A percentile compares a stretch with the other conserved stretches of the same genome.
These are phyloP conservation scores for Eufriesea mexicana DNA, from an alignment of 1,140 invertebrate species.

Conservation along the genomic window DNA sequence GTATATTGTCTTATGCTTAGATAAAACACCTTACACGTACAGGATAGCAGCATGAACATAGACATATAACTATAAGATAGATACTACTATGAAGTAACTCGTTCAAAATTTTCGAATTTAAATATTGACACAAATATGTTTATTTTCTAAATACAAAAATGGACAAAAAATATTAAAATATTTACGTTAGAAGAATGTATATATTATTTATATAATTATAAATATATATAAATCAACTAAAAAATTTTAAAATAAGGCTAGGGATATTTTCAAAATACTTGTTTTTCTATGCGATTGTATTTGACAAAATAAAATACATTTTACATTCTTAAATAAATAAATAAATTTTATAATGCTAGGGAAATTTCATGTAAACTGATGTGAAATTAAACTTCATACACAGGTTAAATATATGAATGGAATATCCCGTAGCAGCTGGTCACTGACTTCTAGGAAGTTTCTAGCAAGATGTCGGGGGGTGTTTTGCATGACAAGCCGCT, in stretches of 20 bases:
- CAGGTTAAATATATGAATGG: slow-evolving; percentile 40
- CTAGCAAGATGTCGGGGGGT: slow-evolving; percentile 79
- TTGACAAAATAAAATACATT: neutral
- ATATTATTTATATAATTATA: neutral
- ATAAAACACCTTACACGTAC: neutral
- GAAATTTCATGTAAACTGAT: slow-evolving; percentile 13
- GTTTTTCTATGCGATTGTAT: neutral
- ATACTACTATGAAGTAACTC: neutral
- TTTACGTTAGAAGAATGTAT: neutral
- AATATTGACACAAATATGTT: neutral
- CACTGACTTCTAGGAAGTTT: slow-evolving; percentile 72
- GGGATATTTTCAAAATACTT: neutral
- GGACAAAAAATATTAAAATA: neutral
- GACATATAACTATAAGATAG: neutral
- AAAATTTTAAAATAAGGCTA: neutral
- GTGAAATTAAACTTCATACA: neutral
- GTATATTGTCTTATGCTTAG: neutral
- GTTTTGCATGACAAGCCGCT: slow-evolving; percentile 76
- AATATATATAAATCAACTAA: neutral
- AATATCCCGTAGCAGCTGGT: slow-evolving; percentile 57
- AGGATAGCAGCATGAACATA: neutral
- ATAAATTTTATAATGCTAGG: neutral
- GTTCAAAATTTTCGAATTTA: neutral
- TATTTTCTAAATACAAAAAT: too few relatives aligned
- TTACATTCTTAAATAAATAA: neutral